Evolutionary conservation across 2,797 vertebrate species (phyloP).

Genomic region (Lagodon rhomboides): DNA sequence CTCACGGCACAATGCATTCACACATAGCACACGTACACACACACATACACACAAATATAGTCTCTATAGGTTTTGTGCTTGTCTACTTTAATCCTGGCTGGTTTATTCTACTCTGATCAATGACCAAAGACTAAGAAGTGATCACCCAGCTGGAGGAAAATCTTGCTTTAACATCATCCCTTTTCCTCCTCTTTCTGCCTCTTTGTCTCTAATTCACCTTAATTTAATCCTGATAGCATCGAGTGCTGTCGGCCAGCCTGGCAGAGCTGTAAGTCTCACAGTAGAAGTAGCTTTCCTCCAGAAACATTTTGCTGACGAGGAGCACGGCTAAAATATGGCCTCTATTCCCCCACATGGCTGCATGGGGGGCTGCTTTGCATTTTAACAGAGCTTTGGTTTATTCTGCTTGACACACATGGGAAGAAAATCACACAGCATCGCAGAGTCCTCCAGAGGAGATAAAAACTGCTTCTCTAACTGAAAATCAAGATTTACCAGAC

Average conservation of each 20-base stretch:
- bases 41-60: constrained; percentile 54
- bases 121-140: constrained; percentile 82
- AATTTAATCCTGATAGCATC: constrained; percentile 89
- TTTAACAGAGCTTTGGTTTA: constrained; percentile 83
- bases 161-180: constrained; percentile 83
- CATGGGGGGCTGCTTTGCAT: constrained; percentile 80
- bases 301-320: constrained; percentile 85
- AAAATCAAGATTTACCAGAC: constrained; percentile 72
- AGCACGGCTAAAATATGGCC: constrained; percentile 81
- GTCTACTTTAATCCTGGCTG: constrained; percentile 78
- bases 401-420: constrained; percentile 52
- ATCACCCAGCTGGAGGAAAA: constrained; percentile 80
- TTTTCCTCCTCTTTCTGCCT: constrained; percentile 79
- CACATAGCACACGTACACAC: constrained; percentile 40
- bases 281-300: constrained; percentile 80
- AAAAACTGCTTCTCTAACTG: constrained; percentile 68
- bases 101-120: constrained; percentile 84
- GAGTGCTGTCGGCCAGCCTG: constrained; percentile 76
- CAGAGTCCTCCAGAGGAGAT: constrained; percentile 60
- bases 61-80: constrained; percentile 81
- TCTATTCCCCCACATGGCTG: constrained; percentile 73
- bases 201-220: constrained; percentile 88
- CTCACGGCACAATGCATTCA: constrained; percentile 46
- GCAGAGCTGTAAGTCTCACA: constrained; percentile 85
- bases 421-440: constrained; percentile 60